A percentile compares a stretch with the other conserved stretches of the same genome.
Evolutionary conservation across 92 coral and sea anemone genomes (phyloP).

Genomic region (Palythoa caribaeorum): DNA sequence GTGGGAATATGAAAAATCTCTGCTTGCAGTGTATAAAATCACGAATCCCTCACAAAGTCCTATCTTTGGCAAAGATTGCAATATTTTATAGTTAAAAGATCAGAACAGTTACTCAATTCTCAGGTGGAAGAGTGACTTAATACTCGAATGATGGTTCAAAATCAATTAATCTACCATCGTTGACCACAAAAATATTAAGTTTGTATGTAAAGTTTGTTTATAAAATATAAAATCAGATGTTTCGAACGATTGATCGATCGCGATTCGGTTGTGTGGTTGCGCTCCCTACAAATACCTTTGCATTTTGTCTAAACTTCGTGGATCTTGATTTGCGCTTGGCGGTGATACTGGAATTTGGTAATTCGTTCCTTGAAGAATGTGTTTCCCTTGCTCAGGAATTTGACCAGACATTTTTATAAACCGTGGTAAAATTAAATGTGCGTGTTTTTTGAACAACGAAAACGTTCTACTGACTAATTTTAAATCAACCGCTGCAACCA

Average conservation of each 20-base stretch:
- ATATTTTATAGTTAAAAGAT: no score
- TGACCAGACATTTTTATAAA: constrained; percentile 32
- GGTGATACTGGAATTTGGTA: constrained; percentile 27
- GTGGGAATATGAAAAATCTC: no score
- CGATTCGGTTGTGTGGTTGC: background rate
- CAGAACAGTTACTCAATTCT: no score
- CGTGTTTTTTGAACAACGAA: background rate
- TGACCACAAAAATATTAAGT: no score
- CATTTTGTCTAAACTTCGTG: constrained; percentile 10
- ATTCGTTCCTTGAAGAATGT: constrained; percentile 36
- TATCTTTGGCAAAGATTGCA: no score
- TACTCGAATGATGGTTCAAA: no score
- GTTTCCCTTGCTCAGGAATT: constrained; percentile 5
- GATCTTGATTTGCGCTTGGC: constrained; percentile 13
- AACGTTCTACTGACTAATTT: background rate
- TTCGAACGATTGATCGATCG: constrained; percentile 36
- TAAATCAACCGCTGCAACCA: constrained; percentile 45
- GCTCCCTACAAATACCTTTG: constrained; percentile 1
- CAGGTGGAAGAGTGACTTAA: no score
- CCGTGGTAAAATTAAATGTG: background rate
- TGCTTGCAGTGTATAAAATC: no score
- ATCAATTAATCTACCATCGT: background rate
- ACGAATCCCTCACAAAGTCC: no score
- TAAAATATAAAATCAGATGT: no score
- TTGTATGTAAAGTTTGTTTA: background rate